Base-by-base conservation (phyloP, 2,888 invertebrate genomes). In the Luperina testacea region DNA sequence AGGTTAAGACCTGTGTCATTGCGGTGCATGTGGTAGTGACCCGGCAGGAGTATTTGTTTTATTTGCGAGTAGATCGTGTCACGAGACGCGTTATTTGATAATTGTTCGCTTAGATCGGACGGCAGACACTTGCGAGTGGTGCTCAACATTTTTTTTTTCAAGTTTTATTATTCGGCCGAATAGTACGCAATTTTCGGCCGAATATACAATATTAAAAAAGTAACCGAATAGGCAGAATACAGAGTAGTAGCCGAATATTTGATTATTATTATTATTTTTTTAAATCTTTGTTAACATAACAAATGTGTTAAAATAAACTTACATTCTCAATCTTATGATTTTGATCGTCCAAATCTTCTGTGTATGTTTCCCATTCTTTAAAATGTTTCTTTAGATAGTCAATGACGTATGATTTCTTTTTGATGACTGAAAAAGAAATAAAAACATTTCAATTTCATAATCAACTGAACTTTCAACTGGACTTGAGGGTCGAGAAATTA, bases 371-470 rank as follows among this genome's bases (percentile, higher is more conserved):
- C 94, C 94, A 94, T 2, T 87, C 83, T 0, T 86, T 73, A 59
- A 86, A 95, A 84, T 95, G 92, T 53, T 91, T 91, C 59, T 91
- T 92, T 51, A 95, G 80, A 73, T 94, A 95, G 0, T 90, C 81
- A 0, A 93, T 59, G 0, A 94, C 87, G 0, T 92, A 90, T 0
- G 90, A 87, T 0, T 84, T 83, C 0, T 88, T 85, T 79, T 94
- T 94, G 0, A 84, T n/a, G 85, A 89, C 94, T 94, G 89, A 63
- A 91, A 92, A 78, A 32, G 11, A 72, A 48, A 13, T 57, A 11
- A 32, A 27, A 38, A 38, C 5, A 38, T 38, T 38, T 38, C 5
- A 38, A 38, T 38, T 38, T 38, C 32, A 32, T 32, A 32, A 32
- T 32, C 32, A 32, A 0, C 32, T 32, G 32, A 32, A 32, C 32